A percentile compares a stretch with the other conserved stretches of the same genome.
These are phyloP conservation scores for Bos javanicus DNA, from an alignment of 2,113 vertebrate species.

Conservation along the genomic window DNA sequence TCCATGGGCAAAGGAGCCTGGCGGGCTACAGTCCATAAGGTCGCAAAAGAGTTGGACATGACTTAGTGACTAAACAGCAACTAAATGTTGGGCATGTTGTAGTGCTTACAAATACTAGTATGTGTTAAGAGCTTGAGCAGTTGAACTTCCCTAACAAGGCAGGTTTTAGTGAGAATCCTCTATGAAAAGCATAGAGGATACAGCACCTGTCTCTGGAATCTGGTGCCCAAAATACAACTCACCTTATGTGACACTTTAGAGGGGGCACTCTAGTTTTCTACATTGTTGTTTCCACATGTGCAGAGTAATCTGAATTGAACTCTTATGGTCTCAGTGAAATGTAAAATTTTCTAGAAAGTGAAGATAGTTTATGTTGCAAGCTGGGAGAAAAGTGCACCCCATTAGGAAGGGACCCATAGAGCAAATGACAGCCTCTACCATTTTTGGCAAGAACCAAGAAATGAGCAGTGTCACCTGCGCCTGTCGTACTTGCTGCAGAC, in stretches of 20 bases:
- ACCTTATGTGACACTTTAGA: not conserved
- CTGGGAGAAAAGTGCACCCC: not conserved
- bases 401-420: not conserved
- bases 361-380: not conserved
- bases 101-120: not conserved
- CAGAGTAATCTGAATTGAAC: not conserved
- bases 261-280: not conserved
- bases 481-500: not conserved
- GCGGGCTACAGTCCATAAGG: not conserved
- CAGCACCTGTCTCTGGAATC: not conserved
- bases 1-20: not conserved
- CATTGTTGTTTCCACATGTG: not conserved
- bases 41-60: not conserved
- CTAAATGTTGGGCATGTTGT: not conserved
- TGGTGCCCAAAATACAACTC: not conserved
- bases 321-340: not conserved
- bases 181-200: not conserved
- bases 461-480: not conserved
- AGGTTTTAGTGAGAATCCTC: not conserved
- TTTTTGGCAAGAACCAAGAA: not conserved
- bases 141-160: not conserved
- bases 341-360: not conserved
- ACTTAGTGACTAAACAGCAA: not conserved
- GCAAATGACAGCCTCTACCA: not conserved
- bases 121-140: not conserved